Evolutionary conservation across 2,888 invertebrate genomes (phyloP), one percentile per base, ranked within the genome.

Genomic region (Pinctada fucata): DNA sequence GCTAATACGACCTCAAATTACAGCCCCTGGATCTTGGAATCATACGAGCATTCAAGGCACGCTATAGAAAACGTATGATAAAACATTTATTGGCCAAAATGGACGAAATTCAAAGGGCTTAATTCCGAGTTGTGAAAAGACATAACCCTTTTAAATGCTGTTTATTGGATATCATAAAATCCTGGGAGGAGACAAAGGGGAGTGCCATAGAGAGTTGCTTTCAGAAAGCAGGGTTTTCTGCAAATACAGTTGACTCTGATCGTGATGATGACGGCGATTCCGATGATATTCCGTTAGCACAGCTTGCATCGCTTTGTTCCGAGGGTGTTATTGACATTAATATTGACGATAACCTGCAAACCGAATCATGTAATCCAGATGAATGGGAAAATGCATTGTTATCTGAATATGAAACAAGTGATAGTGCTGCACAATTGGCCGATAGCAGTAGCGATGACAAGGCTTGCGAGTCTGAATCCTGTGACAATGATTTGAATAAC

Each of bases 21-120:
- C 66, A 75, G 47, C 51, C 75, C 31, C 52, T 75, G 3, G 68
- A 75, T 47, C 66, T 75, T 3, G 52, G 67, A 4, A 75, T 75
- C 8, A 75, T 75, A 45, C 66, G 52, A 51, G 68, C 75, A 2
- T 67, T 67, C 5, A 75, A 75, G 31, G 75, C 52, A 1, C 1
- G 75, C 16, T 75, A 68, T 49, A 3, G 75, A 51, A 75, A 75
- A 68, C 47, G 49, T n/a, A 13, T 74, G 5, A 13, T 74, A n/a
- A 47, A 51, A 45, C 75, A 67, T 13, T 67, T 75, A 52, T 47
- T 68, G 5, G 68, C 45, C 3, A 47, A 65, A 10, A 4, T 65
- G 68, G 68, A 68, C 47, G 0, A 3, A 8, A 8, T n/a, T 3
- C 5, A 45, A 2, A 16, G 13, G n/a, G 1, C 10, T 13, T 58